These are phyloP conservation scores for Clamator glandarius DNA, from an alignment of 2,797 vertebrate species.

Conservation along the genomic window DNA sequence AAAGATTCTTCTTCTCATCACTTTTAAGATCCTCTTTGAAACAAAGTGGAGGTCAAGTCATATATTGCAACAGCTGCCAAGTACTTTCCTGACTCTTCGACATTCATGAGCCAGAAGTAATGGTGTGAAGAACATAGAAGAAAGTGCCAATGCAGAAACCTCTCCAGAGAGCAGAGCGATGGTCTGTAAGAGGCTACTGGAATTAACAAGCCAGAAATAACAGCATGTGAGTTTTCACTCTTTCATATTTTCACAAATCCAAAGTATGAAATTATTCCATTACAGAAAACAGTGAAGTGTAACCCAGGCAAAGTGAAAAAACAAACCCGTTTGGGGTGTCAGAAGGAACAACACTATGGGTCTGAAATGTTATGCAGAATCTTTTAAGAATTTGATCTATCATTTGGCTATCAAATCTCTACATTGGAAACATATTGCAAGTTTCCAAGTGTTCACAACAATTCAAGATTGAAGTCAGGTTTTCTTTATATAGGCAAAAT, in stretches of 20 bases:
- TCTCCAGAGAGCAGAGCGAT: neutral
- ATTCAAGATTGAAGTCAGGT: neutral
- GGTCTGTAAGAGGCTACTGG: neutral
- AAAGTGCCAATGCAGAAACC: neutral
- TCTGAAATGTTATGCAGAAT: neutral
- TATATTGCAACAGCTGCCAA: neutral
- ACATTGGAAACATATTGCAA: neutral
- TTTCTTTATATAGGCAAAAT: neutral
- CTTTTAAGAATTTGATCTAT: neutral
- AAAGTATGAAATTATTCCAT: neutral
- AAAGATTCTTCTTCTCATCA: neutral
- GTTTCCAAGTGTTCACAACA: neutral
- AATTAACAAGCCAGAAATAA: conserved; percentile 5
- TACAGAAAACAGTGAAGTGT: neutral
- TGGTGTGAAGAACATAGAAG: conserved; percentile 17
- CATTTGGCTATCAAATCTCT: neutral
- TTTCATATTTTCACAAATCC: neutral
- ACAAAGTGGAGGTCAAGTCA: conserved; percentile 14
- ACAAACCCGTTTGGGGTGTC: neutral
- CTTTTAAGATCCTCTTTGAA: neutral
- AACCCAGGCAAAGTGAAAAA: neutral
- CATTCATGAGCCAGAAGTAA: conserved; percentile 5
- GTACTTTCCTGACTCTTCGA: neutral
- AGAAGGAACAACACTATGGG: neutral
- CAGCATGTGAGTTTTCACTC: neutral